Evolutionary conservation across 2,797 vertebrate species (phyloP), one percentile per base, ranked within the genome.

Genomic region (Aeoliscus strigatus): DNA sequence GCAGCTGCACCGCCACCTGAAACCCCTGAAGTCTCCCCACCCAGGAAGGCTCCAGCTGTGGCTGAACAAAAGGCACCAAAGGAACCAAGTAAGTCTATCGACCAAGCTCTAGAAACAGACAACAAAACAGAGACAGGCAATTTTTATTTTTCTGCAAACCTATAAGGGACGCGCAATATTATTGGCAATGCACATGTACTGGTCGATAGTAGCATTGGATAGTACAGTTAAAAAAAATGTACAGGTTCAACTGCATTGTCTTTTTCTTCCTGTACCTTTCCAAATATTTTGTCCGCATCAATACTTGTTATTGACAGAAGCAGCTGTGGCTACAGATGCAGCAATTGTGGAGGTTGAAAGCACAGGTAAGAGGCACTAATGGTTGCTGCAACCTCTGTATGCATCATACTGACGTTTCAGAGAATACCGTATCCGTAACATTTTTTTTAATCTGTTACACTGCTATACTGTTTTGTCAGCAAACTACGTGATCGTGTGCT

Each of bases 31-130:
- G 52, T 25, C 9, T 37, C 67, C 16, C 26, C 33, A 34, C 25
- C 39, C n/a, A n/a, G 24, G 2, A 17, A 46, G 11, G 5, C 31
- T 46, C 35, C 32, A 23, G 32, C 45, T 35, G 9, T 11, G 16
- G 11, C 36, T 43, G 18, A 27, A 41, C 12, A 51, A 2, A 0
- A 42, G 9, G 32, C 37, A 34, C 14, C 24, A 0, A 48, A 65
- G 3, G 9, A 53, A 49, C 40, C 30, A 59, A 39, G 74, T 73
- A 74, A 70, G 68, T 50, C 27, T 5, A 1, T 0, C n/a, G 11
- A 1, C 14, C 10, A 13, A 42, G 5, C 5, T 2, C 24, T 23
- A n/a, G n/a, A n/a, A n/a, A n/a, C n/a, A n/a, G n/a, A n/a, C n/a
- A n/a, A n/a, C n/a, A n/a, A n/a, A n/a, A n/a, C n/a, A n/a, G n/a